phyloP scores from a whole-genome alignment of 2,888 invertebrate genomes.

The Nineta flava region DNA sequence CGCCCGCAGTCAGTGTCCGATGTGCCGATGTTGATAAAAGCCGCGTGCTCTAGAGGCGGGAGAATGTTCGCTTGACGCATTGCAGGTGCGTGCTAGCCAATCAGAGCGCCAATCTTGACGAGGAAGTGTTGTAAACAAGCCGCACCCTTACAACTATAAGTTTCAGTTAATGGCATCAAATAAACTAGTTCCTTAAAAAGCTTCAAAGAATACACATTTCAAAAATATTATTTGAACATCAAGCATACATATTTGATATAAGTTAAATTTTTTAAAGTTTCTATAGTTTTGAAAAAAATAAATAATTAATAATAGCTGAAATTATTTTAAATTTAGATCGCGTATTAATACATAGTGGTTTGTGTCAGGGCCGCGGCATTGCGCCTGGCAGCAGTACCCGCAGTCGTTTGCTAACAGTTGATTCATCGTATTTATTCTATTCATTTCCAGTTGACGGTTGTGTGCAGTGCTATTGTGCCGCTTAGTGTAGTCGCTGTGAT shows the following conservation, averaged over 20 bases:
- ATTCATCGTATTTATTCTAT: conserved; percentile 30
- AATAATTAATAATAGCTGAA: not conserved
- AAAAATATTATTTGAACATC: no score
- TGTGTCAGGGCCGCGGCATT: conserved; percentile 29
- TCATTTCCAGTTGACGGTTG: conserved; percentile 40
- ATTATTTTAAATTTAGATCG: conserved; percentile 13
- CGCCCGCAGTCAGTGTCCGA: conserved; percentile 27
- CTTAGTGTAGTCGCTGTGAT: conserved; percentile 38
- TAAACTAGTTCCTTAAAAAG: conserved; percentile 39
- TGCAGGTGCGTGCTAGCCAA: conserved; percentile 74
- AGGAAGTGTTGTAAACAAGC: conserved; percentile 54
- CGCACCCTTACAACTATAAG: conserved; percentile 54
- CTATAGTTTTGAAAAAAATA: conserved; percentile 21
- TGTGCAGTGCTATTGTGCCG: conserved; percentile 16
- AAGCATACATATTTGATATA: no score
- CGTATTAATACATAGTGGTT: conserved; percentile 30
- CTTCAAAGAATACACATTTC: conserved; percentile 19
- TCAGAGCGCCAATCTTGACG: conserved; percentile 42
- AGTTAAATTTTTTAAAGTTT: no score
- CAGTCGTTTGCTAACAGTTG: conserved; percentile 39
- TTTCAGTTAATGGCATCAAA: conserved; percentile 43
- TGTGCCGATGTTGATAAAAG: conserved; percentile 21
- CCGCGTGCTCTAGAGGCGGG: conserved; percentile 23
- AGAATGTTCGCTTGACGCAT: conserved; percentile 51
- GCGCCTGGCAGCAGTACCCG: conserved; percentile 31